phyloP scores from a whole-genome alignment of 2,797 vertebrate genomes.

The Sebastes taczanowskii region DNA sequence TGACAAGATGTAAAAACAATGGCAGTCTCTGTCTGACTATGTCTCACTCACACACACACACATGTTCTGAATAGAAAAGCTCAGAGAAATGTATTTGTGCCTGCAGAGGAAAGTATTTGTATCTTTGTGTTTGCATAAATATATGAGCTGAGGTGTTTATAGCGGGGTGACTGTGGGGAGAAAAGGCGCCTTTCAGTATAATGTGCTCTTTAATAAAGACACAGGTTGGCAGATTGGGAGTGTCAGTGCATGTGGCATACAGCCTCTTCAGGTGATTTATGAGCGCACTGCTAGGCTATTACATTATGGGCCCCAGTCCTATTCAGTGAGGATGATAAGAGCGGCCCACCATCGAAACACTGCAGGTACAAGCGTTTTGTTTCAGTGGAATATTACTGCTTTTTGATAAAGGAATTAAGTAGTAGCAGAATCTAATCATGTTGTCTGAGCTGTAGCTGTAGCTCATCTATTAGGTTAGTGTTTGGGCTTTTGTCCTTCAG shows the following conservation, averaged over 20 bases:
- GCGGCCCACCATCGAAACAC: slow-evolving; percentile 51
- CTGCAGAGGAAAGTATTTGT: slow-evolving; percentile 29
- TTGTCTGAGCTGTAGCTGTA: slow-evolving; percentile 39
- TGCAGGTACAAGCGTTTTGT: slow-evolving; percentile 56
- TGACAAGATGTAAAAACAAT: slow-evolving; percentile 48
- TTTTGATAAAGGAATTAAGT: slow-evolving; percentile 62
- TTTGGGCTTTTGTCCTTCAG: slow-evolving; percentile 46
- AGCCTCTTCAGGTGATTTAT: slow-evolving; percentile 81
- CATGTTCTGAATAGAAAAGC: neutral
- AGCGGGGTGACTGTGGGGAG: neutral
- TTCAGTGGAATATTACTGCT: slow-evolving; percentile 58
- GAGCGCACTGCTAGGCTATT: slow-evolving; percentile 66
- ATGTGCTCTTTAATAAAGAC: slow-evolving; percentile 81
- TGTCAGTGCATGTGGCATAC: slow-evolving; percentile 70
- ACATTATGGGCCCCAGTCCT: slow-evolving; percentile 69
- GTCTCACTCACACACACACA: neutral
- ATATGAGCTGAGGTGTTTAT: slow-evolving; percentile 21
- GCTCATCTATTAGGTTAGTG: slow-evolving; percentile 47
- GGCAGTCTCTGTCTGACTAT: neutral
- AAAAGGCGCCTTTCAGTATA: slow-evolving; percentile 34
- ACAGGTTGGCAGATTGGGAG: slow-evolving; percentile 75
- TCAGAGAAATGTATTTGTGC: slow-evolving; percentile 21
- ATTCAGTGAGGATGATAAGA: slow-evolving; percentile 61
- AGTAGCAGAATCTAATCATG: slow-evolving; percentile 51
- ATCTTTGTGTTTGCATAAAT: slow-evolving; percentile 47